A percentile compares a stretch with the other conserved stretches of the same genome.
phyloP scores from a whole-genome alignment of 2,797 vertebrate species.

The Acridotheres tristis region DNA sequence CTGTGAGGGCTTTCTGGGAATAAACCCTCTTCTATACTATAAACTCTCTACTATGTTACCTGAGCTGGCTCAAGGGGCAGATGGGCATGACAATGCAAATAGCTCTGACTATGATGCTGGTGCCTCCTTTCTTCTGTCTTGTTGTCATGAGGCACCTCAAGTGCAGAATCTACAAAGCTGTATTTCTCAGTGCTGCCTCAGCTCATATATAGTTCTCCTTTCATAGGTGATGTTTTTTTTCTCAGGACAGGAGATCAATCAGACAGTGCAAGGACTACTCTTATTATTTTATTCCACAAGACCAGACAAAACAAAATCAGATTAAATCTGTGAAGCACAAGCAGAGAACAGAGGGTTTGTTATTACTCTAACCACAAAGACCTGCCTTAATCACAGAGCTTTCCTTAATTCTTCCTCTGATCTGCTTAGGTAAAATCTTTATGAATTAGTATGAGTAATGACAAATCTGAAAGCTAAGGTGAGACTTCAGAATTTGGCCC shows the following conservation, averaged over 20 bases:
- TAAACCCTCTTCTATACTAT: not conserved
- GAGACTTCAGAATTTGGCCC: not conserved
- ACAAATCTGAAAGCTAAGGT: not conserved
- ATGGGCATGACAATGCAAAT: accelerated
- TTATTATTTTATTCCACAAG: not conserved
- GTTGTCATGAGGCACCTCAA: not conserved
- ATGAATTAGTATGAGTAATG: not conserved
- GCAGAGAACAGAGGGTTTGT: not conserved
- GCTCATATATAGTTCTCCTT: not conserved
- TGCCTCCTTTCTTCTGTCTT: not conserved
- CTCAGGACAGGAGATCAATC: not conserved
- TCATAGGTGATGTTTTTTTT: not conserved
- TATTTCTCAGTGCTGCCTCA: not conserved
- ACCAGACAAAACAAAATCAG: not conserved
- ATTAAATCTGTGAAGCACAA: constrained; percentile 2
- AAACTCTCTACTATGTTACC: not conserved
- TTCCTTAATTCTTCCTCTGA: not conserved
- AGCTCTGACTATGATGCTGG: accelerated
- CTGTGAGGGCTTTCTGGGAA: not conserved
- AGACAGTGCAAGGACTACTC: not conserved
- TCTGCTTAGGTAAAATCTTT: constrained; percentile 3
- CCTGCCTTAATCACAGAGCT: not conserved
- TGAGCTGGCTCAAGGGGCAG: not conserved
- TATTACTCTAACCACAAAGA: not conserved
- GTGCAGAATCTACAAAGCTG: not conserved